Percentiles rank a stretch among this genome's conserved stretches.
Evolutionary conservation across 2,113 vertebrate species (phyloP).

Genomic region (Artemisiospiza belli): DNA sequence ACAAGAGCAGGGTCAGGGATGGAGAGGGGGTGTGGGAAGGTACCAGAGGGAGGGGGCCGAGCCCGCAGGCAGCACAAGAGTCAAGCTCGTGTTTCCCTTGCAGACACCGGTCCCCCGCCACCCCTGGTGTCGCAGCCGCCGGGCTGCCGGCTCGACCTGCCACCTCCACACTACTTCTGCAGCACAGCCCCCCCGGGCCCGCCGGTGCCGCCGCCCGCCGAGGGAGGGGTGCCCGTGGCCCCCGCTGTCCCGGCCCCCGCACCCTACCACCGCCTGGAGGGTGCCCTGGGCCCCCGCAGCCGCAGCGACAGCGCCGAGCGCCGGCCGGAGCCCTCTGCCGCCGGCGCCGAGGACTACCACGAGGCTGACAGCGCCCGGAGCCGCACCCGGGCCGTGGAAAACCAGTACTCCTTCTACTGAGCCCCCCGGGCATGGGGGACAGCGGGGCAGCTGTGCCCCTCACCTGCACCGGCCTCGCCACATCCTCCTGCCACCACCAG

Average conservation of each 20-base stretch:
- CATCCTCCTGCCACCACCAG: not conserved
- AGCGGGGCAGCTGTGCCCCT: not conserved
- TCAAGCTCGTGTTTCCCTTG: not conserved
- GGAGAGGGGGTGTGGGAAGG: not conserved
- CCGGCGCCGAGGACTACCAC: slow-evolving; percentile 81
- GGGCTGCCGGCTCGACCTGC: slow-evolving; percentile 79
- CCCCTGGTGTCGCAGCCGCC: slow-evolving; percentile 71
- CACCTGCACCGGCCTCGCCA: not conserved
- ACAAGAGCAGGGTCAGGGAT: not conserved
- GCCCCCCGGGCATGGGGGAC: not conserved
- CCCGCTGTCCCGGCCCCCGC: slow-evolving; percentile 31
- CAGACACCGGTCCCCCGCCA: slow-evolving; percentile 73
- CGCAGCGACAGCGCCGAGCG: slow-evolving; percentile 89
- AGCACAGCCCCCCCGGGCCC: slow-evolving; percentile 67
- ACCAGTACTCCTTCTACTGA: slow-evolving; percentile 99
- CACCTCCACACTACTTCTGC: slow-evolving; percentile 82
- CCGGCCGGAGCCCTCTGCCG: slow-evolving; percentile 80
- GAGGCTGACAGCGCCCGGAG: slow-evolving; percentile 84
- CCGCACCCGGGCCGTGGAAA: slow-evolving; percentile 90
- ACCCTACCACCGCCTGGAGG: slow-evolving; percentile 69
- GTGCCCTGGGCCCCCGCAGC: slow-evolving; percentile 71
- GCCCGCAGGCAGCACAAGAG: not conserved
- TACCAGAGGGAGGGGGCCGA: not conserved
- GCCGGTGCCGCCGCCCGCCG: slow-evolving; percentile 5
- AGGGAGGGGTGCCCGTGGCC: slow-evolving; percentile 47